Base-by-base conservation (phyloP, 2,797 vertebrate species). In the Apogon hyalosoma region DNA sequence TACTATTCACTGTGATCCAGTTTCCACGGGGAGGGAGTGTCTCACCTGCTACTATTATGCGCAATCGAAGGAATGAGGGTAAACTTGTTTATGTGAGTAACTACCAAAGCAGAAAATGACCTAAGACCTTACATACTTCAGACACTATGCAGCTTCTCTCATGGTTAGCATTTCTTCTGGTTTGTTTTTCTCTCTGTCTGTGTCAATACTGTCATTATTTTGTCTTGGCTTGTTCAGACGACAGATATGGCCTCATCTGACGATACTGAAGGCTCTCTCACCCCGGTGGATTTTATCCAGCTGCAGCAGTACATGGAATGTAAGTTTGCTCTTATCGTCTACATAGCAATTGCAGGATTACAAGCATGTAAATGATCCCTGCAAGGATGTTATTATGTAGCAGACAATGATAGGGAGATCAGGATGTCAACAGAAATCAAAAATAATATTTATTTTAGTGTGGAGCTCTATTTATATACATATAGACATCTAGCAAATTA, bases 291-390 rank as follows among this genome's bases (percentile, higher is more conserved):
- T 83, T 97, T 97, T 56, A 95, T 95, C 77, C 95, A 96, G 87
- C 94, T 98, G 73, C 96, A 97, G 81, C 92, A 96, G 39, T 97
- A 95, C 85, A 94, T 97, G 89, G 96, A 97, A 51, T 95, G 96
- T 96, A 89, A 94, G 95, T 93, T 10, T 47, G 13, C 19, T 5
- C n/a, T 2, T 28, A 12, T 16, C 33, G 18, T 11, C 36, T 18
- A 2, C 13, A 0, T 3, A 14, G 45, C 43, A 10, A 5, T 16
- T 28, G 11, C 19, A 12, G 13, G 21, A 7, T 39, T 16, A 55
- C 9, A 5, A 9, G 3, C 12, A 0, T 47, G n/a, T 13, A 16
- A 12, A 3, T 16, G 8, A 1, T 4, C 19, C 8, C 16, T 21
- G n/a, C 18, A 2, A 8, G 11, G 14, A 6, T 28, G 13, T 1